Evolutionary conservation across 2,113 vertebrate species (phyloP), one percentile per base, ranked within the genome.

Genomic region (Thalassarche chlororhynchos): DNA sequence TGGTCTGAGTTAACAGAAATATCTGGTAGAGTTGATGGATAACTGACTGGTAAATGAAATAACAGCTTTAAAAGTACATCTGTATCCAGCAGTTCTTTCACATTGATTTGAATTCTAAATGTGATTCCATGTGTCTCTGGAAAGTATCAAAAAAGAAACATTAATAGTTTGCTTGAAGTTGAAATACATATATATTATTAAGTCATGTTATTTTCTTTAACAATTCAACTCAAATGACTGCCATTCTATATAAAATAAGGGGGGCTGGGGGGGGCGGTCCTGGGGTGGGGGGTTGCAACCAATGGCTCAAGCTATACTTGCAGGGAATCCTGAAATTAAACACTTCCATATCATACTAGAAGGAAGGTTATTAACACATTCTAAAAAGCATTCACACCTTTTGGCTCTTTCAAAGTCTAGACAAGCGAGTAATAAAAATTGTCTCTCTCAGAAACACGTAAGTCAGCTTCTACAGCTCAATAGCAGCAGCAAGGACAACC

Each of bases 11-110:
- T 95, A 92, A 99, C 95, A 12, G 98, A 99, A 95, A 99, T 96
- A 55, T 98, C 98, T 2, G 99, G 99, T 26, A 95, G 74, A 87
- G 95, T 87, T 40, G 68, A 97, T 17, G 99, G 99, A 95, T 99
- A 99, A 85, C 68, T 94, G 58, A 97, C 92, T 6, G 99, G 98
- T 83, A 99, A 97, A 80, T 98, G 98, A 97, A 99, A 99, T 29
- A 98, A 69, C 74, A 99, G 84, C 69, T 97, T 97, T 70, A 99
- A 90, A 60, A 97, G 90, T 38, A 98, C 66, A 81, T 98, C 97
- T 32, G 47, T 84, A 77, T 96, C 98, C 72, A 49, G 62, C 69
- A 87, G 84, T 47, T 98, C 98, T 88, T 98, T 98, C 46, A 98
- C 97, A 17, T 19, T 71, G 49, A 98, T 97, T 94, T 98, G 97